Conservation (phyloP, 2,797 vertebrate species). For the Pyrocephalus nanus region DNA sequence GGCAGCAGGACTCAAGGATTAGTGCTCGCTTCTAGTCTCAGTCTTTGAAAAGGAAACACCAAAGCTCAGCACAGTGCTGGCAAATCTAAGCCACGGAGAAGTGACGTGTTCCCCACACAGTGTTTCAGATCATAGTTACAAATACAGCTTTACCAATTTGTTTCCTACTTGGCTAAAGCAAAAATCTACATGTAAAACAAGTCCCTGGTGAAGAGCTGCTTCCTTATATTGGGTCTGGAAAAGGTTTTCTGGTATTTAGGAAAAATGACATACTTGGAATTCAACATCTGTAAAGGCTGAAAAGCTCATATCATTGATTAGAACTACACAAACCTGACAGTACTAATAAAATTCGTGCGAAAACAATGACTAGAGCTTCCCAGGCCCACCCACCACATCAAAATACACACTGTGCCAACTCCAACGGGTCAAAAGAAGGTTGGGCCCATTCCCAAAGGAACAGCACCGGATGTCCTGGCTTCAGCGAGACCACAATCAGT, state of each 20-base stretch:
- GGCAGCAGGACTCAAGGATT: not conserved
- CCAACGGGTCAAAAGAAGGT: not conserved
- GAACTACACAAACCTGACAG: not conserved
- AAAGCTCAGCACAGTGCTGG: not conserved
- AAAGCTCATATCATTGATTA: not conserved
- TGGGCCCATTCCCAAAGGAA: not conserved
- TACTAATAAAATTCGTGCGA: not conserved
- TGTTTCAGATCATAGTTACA: not conserved
- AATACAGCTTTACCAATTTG: not conserved
- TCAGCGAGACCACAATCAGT: fast-evolving
- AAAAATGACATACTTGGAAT: conserved; percentile 14
- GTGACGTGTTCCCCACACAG: not conserved
- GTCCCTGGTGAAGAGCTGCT: not conserved
- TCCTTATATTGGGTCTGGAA: not conserved
- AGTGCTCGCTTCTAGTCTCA: not conserved
- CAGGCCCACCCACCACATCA: not conserved
- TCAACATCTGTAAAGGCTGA: not conserved
- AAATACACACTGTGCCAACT: not conserved
- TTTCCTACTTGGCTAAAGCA: not conserved
- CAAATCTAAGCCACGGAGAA: not conserved
- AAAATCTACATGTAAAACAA: not conserved
- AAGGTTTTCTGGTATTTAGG: not conserved
- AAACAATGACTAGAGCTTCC: not conserved
- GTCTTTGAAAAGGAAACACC: not conserved
- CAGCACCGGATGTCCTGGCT: fast-evolving